Evolutionary conservation across 2,888 invertebrate genomes (phyloP).

Genomic region (Drosophila setosimentum): DNA sequence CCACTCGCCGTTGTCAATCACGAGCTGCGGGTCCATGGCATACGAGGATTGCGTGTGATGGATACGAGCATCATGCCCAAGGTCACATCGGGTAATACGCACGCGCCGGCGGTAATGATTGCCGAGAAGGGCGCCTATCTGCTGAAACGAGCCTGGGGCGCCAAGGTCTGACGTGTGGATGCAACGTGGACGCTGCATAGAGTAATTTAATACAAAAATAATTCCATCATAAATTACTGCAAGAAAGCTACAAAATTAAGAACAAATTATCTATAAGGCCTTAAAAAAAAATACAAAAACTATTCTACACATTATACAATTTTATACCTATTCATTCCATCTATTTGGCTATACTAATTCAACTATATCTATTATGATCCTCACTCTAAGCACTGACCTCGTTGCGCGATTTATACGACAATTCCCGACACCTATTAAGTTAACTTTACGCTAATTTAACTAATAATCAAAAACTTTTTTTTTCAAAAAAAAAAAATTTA

Average conservation of each 20-base stretch:
- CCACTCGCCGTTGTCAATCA: constrained; percentile 91
- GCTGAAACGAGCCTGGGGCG: constrained; percentile 85
- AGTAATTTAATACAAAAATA: constrained; percentile 80
- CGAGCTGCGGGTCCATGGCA: constrained; percentile 88
- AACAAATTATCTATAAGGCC: constrained; percentile 66
- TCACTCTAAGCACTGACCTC: constrained; percentile 73
- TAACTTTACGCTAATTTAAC: constrained; percentile 61
- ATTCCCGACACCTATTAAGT: constrained; percentile 50
- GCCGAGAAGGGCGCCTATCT: constrained; percentile 88
- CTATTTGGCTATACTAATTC: constrained; percentile 36
- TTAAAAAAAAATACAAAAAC: constrained; percentile 20
- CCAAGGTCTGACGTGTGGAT: constrained; percentile 83
- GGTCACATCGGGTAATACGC: constrained; percentile 91
- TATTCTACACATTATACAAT: constrained; percentile 28
- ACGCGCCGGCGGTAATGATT: constrained; percentile 92
- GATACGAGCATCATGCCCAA: constrained; percentile 93
- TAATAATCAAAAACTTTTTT: constrained; percentile 44
- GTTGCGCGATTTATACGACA: constrained; percentile 67
- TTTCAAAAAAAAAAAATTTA: not conserved
- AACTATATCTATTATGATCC: constrained; percentile 39
- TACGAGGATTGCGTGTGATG: constrained; percentile 89
- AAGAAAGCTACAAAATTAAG: constrained; percentile 47
- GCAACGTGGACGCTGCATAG: constrained; percentile 84
- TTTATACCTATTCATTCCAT: constrained; percentile 14
- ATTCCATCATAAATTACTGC: constrained; percentile 45